Percentiles rank a stretch among this genome's conserved stretches.
phyloP scores from a whole-genome alignment of 1,140 invertebrate species.

The Zaprionus tsacasi region DNA sequence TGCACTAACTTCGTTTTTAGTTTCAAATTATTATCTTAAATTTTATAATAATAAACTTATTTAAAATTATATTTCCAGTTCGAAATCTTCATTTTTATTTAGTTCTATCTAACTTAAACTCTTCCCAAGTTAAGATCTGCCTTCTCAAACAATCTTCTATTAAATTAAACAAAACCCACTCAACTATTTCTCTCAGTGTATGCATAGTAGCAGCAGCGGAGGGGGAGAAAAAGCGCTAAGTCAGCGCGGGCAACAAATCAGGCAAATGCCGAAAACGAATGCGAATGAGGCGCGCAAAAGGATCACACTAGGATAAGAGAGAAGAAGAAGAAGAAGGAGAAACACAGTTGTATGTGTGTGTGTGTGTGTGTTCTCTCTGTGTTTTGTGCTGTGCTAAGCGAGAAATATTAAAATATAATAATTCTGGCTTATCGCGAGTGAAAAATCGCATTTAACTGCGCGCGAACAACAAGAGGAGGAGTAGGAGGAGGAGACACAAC shows the following conservation, averaged over 20 bases:
- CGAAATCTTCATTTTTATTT: too few relatives aligned
- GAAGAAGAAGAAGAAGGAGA: conserved; percentile 12
- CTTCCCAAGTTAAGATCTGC: background rate
- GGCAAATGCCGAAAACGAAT: conserved; percentile 30
- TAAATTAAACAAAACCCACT: background rate
- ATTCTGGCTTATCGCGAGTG: conserved; percentile 68
- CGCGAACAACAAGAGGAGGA: conserved; percentile 30
- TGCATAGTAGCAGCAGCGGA: conserved; percentile 6
- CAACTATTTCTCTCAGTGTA: background rate
- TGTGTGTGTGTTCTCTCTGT: too few relatives aligned
- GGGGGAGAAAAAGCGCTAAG: conserved; percentile 28
- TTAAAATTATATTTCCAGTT: too few relatives aligned
- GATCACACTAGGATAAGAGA: conserved; percentile 26
- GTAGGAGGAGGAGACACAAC: background rate
- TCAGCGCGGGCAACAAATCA: conserved; percentile 54
- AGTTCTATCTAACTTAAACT: background rate
- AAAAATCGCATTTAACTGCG: conserved; percentile 75
- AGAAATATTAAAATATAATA: conserved; percentile 81
- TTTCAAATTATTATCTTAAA: too few relatives aligned
- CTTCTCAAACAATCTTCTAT: background rate
- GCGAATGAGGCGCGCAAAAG: conserved; percentile 1
- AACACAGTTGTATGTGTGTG: too few relatives aligned
- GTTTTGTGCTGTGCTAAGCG: conserved; percentile 66
- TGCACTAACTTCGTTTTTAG: too few relatives aligned
- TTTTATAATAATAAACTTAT: too few relatives aligned